Evolutionary conservation across 2,797 vertebrate genomes (phyloP).

Genomic region (Chelonia mydas): DNA sequence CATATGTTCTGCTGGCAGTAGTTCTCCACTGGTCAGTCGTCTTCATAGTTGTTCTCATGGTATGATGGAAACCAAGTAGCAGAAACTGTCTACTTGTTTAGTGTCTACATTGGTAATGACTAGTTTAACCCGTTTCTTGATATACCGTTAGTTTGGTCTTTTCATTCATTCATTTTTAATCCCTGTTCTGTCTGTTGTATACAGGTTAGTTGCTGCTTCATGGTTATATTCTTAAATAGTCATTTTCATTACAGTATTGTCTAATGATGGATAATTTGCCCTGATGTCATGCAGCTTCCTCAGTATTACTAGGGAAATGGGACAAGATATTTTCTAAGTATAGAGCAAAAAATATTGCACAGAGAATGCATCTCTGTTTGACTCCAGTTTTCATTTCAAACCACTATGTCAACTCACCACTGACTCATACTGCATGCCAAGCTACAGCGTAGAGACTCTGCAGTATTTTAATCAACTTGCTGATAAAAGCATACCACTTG

Average conservation of each 20-base stretch:
- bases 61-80: not conserved
- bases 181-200: not conserved
- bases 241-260: not conserved
- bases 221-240: not conserved
- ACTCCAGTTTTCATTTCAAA: not conserved
- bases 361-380: not conserved
- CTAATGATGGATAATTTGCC: not conserved
- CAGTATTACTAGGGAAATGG: not conserved
- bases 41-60: not conserved
- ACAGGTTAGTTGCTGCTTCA: not conserved
- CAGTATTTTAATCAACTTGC: not conserved
- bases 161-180: not conserved
- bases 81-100: not conserved
- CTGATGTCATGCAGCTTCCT: not conserved
- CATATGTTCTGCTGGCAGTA: not conserved
- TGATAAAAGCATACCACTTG: not conserved
- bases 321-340: not conserved
- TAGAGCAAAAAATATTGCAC: not conserved
- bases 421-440: not conserved
- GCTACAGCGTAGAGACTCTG: not conserved
- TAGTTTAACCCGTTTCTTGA: not conserved
- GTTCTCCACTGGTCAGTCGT: not conserved
- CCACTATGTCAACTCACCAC: not conserved
- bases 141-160: not conserved
- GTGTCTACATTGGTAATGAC: not conserved